Evolutionary conservation across 2,797 vertebrate genomes (phyloP).

Genomic region (Pampus argenteus): DNA sequence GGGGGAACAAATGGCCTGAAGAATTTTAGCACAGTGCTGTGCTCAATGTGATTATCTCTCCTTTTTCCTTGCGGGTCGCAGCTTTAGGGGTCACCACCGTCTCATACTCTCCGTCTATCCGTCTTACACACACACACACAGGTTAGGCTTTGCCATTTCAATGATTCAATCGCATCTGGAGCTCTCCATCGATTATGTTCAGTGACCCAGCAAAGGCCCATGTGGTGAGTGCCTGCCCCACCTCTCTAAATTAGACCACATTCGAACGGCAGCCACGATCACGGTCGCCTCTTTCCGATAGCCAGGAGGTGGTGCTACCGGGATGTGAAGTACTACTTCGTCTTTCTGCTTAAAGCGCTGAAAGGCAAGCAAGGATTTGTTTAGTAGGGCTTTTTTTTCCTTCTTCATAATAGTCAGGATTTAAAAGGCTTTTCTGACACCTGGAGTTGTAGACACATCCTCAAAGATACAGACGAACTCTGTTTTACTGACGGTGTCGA

Average conservation of each 20-base stretch:
- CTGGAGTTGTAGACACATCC: slow-evolving; percentile 68
- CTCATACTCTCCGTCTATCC: slow-evolving; percentile 28
- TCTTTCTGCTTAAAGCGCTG: slow-evolving; percentile 47
- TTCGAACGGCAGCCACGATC: slow-evolving; percentile 27
- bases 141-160: slow-evolving; percentile 81
- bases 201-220: slow-evolving; percentile 80
- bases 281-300: slow-evolving; percentile 40
- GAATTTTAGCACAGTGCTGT: slow-evolving; percentile 64
- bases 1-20: slow-evolving; percentile 59
- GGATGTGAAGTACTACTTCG: slow-evolving; percentile 48
- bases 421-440: slow-evolving; percentile 74
- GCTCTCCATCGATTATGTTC: slow-evolving; percentile 82
- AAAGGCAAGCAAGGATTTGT: slow-evolving; percentile 58
- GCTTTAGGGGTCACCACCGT: slow-evolving; percentile 77
- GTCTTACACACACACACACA: slow-evolving; percentile 65
- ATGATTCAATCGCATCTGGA: slow-evolving; percentile 85
- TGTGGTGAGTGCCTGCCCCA: slow-evolving; percentile 66
- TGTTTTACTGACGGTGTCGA: slow-evolving; percentile 58
- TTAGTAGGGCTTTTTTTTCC: slow-evolving; percentile 52
- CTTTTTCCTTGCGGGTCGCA: slow-evolving; percentile 65
- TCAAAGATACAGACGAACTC: slow-evolving; percentile 61
- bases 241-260: slow-evolving; percentile 51
- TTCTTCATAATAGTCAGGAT: slow-evolving; percentile 65
- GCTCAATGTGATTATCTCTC: slow-evolving; percentile 80
- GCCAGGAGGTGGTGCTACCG: slow-evolving; percentile 81